Evolutionary conservation across 1,140 invertebrate genomes (phyloP).

Genomic region (Plectrocnemia conspersa): DNA sequence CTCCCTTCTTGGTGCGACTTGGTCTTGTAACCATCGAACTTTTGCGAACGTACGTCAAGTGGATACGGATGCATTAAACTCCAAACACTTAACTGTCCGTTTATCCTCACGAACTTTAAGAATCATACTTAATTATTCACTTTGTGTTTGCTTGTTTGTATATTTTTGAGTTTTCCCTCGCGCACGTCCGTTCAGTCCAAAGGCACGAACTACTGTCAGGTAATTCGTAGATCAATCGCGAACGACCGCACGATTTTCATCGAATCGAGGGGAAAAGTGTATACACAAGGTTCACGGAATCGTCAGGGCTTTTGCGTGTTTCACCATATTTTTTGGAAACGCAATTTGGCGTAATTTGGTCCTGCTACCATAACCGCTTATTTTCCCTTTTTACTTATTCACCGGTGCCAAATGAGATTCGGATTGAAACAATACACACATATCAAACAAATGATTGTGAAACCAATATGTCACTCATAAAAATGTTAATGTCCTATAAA

Average conservation of each 20-base stretch:
- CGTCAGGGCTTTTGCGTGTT: no score
- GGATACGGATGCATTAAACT: conserved; percentile 4
- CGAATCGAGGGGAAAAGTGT: no score
- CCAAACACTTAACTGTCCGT: not conserved
- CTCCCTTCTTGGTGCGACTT: not conserved
- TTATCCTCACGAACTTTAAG: not conserved
- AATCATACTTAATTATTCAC: conserved; percentile 10
- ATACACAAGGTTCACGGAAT: no score
- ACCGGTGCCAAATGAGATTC: no score
- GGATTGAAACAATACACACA: no score
- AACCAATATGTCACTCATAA: no score
- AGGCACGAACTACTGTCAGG: conserved; percentile 3
- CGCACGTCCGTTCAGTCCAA: not conserved
- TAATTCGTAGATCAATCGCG: conserved; percentile 19
- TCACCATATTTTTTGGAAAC: no score
- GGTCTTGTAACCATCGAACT: not conserved
- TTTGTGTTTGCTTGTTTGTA: conserved; percentile 4
- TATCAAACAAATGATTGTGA: no score
- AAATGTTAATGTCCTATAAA: no score
- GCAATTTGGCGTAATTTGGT: no score
- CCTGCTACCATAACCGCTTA: no score
- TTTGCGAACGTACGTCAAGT: not conserved
- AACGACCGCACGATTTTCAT: conserved; percentile 5
- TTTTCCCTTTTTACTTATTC: no score
- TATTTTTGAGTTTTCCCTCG: not conserved